Percentiles rank a stretch among this genome's conserved stretches.
Conservation (phyloP, 2,797 vertebrate species). For the Phalanger gymnotis region DNA sequence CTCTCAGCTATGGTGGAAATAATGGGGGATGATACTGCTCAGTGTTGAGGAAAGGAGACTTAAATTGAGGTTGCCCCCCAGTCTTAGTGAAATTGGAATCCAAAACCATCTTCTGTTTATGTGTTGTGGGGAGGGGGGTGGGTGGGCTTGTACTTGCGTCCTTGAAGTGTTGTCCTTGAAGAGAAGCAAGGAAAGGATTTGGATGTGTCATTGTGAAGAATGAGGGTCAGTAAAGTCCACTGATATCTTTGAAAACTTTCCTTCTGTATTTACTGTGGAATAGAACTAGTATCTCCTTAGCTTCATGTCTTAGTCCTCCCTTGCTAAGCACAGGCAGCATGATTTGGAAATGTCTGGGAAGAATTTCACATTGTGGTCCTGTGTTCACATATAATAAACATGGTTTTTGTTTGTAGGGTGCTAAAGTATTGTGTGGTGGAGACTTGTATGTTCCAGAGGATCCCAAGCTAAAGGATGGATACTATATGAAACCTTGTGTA, state of each 20-base stretch:
- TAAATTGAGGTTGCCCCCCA: neutral
- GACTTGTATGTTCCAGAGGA: conserved; percentile 89
- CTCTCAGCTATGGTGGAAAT: neutral
- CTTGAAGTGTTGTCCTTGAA: neutral
- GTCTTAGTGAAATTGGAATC: too few species aligned
- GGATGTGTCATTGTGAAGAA: neutral
- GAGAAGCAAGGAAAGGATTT: neutral
- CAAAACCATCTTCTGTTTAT: neutral
- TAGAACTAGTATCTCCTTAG: neutral
- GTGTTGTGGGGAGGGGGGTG: neutral
- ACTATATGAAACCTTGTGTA: conserved; percentile 94
- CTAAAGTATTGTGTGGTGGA: conserved; percentile 93
- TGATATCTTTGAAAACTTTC: neutral
- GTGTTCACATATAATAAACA: neutral
- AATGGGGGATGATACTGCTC: neutral
- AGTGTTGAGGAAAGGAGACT: neutral
- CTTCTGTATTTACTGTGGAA: neutral
- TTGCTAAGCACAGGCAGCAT: neutral
- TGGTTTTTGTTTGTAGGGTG: conserved; percentile 87
- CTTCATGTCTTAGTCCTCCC: neutral
- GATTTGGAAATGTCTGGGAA: neutral
- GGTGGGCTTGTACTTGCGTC: too few species aligned
- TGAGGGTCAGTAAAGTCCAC: neutral
- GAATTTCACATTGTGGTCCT: neutral
- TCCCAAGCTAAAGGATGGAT: conserved; percentile 92